Evolutionary conservation across 2,888 invertebrate species (phyloP), one percentile per base, ranked within the genome.

Genomic region (Acanthosepion lycidas): DNA sequence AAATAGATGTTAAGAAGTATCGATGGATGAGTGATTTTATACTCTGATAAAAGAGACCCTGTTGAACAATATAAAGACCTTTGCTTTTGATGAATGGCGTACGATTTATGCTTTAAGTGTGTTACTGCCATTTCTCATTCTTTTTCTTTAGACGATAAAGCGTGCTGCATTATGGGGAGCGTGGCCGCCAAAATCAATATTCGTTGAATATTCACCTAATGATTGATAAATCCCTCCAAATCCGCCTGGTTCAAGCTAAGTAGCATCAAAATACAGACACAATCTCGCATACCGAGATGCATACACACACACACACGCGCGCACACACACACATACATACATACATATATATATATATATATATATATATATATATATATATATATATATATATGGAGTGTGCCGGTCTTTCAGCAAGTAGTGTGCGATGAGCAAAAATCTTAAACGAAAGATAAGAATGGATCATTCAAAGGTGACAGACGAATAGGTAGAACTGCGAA

Each of bases 191-290:
- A 78, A 33, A 78, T 78, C 78, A 78, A 78, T 78, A 78, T 33
- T 78, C 78, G n/a, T 78, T 78, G 78, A 78, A 78, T 78, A 78
- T 78, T 78, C 78, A 78, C 78, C 78, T 78, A 78, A 78, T 78
- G 78, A 78, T 78, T 78, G 78, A 78, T 78, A 78, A 78, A 78
- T 78, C 78, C 78, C 78, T 33, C 78, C 33, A 33, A n/a, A 78
- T 78, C 78, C 33, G 78, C 33, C 33, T 12, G n/a, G 78, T n/a
- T 78, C 78, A 78, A 33, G n/a, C 33, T 78, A 78, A 78, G 78
- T n/a, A 78, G 78, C n/a, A 8, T 78, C 78, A n/a, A n/a, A 20
- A 15, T n/a, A 78, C 78, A 78, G 9, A n/a, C 51, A 51, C 51
- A 8, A 3, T 51, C 15, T 51, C 15, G 0, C 51, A 51, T 51